Percentiles rank a stretch among this genome's conserved stretches.
Evolutionary conservation across 2,797 vertebrate genomes (phyloP).

Genomic region (Alfaro cultratus): DNA sequence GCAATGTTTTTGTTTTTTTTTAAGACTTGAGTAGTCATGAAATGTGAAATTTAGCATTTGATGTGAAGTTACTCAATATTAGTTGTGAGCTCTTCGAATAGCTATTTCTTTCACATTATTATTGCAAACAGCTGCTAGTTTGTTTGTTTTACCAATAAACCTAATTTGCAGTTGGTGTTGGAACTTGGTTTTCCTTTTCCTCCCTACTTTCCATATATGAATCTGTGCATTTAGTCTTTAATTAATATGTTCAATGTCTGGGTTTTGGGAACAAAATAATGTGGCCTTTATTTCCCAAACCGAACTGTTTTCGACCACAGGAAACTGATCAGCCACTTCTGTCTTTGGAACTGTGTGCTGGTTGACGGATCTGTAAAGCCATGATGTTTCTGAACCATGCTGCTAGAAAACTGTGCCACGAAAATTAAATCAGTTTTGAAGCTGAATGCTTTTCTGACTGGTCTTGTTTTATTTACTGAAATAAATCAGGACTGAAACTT

Average conservation of each 20-base stretch:
- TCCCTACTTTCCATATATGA: constrained; percentile 46
- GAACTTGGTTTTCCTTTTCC: constrained; percentile 49
- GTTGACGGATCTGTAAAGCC: constrained; percentile 64
- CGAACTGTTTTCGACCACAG: neutral
- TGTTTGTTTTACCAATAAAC: neutral
- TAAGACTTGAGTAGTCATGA: neutral
- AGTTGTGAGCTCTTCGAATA: neutral
- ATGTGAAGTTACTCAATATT: neutral
- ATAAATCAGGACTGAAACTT: neutral
- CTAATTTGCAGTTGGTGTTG: neutral
- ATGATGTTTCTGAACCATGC: constrained; percentile 66
- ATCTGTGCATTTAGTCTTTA: constrained; percentile 38
- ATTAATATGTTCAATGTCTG: constrained; percentile 10
- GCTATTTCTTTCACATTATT: neutral
- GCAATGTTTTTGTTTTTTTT: neutral
- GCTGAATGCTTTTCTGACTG: constrained; percentile 54
- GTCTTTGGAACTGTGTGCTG: constrained; percentile 56
- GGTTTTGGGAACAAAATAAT: constrained; percentile 14
- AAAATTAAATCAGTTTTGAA: constrained; percentile 70
- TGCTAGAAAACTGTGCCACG: constrained; percentile 60
- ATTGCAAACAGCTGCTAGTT: neutral
- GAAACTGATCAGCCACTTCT: constrained; percentile 55
- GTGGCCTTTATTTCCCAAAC: constrained; percentile 17
- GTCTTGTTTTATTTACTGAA: constrained; percentile 54
- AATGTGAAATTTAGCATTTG: neutral